phyloP scores from a whole-genome alignment of 2,113 vertebrate genomes.

The Alces alces region DNA sequence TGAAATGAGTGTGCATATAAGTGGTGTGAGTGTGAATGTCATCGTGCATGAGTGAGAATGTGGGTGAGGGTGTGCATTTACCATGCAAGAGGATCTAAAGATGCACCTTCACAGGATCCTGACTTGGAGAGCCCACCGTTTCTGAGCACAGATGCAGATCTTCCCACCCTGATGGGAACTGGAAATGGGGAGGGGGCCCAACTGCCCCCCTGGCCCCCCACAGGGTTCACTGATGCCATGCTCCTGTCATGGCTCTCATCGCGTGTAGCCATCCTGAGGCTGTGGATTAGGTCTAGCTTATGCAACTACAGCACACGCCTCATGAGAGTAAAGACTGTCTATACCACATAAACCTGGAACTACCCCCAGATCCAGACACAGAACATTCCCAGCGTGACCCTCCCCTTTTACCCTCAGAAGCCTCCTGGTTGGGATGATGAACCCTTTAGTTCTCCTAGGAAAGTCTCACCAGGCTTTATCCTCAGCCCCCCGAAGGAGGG shows the following conservation, averaged over 20 bases:
- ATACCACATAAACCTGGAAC: neutral
- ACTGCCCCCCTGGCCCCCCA: neutral
- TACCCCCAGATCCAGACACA: neutral
- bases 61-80: neutral
- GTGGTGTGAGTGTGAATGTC: too few species aligned
- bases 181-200: neutral
- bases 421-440: neutral
- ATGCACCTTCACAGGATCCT: neutral
- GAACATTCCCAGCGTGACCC: neutral
- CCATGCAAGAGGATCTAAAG: neutral
- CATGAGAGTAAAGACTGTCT: neutral
- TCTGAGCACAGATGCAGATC: neutral
- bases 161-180: neutral
- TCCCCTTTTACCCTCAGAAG: neutral
- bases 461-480: neutral
- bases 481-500: neutral
- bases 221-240: neutral
- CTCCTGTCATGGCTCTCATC: neutral
- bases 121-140: neutral
- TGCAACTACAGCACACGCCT: neutral
- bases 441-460: neutral
- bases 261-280: neutral
- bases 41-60: neutral
- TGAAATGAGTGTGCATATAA: neutral
- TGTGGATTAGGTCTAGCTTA: neutral